Evolutionary conservation across 2,113 vertebrate species (phyloP).

Genomic region (Cettia cetti): DNA sequence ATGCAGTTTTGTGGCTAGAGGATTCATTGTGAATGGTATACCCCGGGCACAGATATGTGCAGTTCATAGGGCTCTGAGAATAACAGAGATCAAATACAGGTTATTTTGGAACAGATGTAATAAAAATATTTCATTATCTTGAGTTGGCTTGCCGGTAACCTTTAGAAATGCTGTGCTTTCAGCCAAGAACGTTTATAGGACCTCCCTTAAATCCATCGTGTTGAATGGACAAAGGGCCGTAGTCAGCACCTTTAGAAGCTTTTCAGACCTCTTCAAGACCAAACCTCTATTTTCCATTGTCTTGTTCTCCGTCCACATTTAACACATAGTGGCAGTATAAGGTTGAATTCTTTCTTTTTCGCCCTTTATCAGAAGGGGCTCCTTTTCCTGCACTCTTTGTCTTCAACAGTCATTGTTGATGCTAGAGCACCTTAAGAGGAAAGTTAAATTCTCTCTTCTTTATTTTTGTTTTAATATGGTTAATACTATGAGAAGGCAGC

Average conservation of each 20-base stretch:
- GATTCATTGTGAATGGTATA: neutral
- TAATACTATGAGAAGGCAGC: neutral
- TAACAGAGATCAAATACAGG: neutral
- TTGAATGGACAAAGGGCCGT: neutral
- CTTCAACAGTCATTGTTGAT: neutral
- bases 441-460: neutral
- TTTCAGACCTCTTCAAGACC: neutral
- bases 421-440: neutral
- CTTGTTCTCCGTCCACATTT: neutral
- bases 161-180: neutral
- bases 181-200: neutral
- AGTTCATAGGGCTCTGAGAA: neutral
- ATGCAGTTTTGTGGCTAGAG: neutral
- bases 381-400: neutral
- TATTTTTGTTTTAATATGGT: neutral
- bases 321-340: neutral
- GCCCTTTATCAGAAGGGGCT: neutral
- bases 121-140: neutral
- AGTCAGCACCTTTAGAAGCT: neutral
- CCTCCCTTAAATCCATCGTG: neutral
- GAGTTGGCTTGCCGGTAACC: neutral
- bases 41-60: neutral
- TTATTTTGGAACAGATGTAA: neutral
- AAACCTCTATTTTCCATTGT: neutral
- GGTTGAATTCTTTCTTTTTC: accelerated